Conservation (phyloP, 2,113 vertebrate genomes). For the Formicarius rufipectus region DNA sequence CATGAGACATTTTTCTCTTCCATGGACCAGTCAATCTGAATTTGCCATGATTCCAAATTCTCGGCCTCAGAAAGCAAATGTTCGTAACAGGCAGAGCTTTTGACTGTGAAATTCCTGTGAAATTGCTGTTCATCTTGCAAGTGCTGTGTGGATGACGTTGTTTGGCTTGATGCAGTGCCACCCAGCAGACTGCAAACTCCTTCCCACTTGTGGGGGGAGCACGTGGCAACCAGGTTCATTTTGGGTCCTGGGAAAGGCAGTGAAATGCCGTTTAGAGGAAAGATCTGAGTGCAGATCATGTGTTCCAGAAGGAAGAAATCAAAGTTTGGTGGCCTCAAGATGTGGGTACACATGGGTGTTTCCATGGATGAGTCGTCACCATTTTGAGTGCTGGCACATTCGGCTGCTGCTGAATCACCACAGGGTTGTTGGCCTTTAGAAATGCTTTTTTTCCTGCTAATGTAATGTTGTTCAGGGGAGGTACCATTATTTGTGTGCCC, state of each 20-base stretch:
- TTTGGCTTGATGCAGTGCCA: neutral
- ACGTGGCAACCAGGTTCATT: neutral
- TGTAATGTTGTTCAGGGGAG: neutral
- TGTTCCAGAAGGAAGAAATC: neutral
- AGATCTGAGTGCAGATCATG: neutral
- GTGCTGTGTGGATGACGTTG: neutral
- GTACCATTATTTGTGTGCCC: neutral
- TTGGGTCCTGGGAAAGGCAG: neutral
- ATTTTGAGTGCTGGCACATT: neutral
- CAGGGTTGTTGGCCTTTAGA: neutral
- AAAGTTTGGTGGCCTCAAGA: neutral
- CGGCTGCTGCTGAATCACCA: neutral
- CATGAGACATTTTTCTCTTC: neutral
- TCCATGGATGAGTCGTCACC: neutral
- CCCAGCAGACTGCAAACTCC: neutral
- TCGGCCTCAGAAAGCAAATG: neutral
- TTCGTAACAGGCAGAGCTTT: neutral
- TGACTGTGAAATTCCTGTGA: neutral
- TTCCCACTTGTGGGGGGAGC: neutral
- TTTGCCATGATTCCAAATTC: neutral
- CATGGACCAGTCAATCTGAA: neutral
- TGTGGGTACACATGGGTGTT: neutral
- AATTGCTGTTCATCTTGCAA: neutral
- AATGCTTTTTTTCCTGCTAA: accelerated
- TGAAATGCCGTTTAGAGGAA: neutral